Evolutionary conservation across 2,888 invertebrate species (phyloP), one percentile per base, ranked within the genome.

Genomic region (Gastracanthus pulcherrimus): DNA sequence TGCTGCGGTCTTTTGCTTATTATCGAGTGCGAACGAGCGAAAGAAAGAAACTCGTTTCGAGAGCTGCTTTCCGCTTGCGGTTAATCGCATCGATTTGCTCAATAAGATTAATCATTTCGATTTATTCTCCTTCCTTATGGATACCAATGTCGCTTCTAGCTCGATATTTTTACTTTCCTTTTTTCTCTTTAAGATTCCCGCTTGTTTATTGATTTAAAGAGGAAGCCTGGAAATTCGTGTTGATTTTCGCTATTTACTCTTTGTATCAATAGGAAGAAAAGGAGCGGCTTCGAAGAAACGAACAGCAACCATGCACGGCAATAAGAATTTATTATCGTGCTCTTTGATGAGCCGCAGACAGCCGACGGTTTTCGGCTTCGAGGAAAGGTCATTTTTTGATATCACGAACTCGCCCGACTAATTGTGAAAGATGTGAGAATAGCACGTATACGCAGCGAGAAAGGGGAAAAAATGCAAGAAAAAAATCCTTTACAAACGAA

Each of bases 371-470:
- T 89, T 88, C 85, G 86, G 86, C 85, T 89, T 89, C 89, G 88
- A 78, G 87, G 90, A 90, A 89, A 87, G 87, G 86, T 86, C 88
- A 87, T 88, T 89, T 80, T 90, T 90, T 89, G 89, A 90, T 90
- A 90, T 89, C 87, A 84, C 86, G 84, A 85, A 85, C 85, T 84
- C 67, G 82, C 82, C 81, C 85, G 86, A 84, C 86, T 89, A 90
- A 89, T 90, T 89, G 88, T 88, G 82, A 83, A 83, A 80, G 82
- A 82, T 82, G 82, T 82, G 83, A 80, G 79, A 83, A 76, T 9
- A 76, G n/a, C n/a, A n/a, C n/a, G n/a, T n/a, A n/a, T n/a, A n/a
- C n/a, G n/a, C 36, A 74, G 41, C 19, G 11, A 9, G 66, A 74
- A 36, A 74, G 36, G 55, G 60, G 62, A 31, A 60, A 7, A 19